Base-by-base conservation (phyloP, 2,113 vertebrate genomes). In the Atherinomorus stipes region DNA sequence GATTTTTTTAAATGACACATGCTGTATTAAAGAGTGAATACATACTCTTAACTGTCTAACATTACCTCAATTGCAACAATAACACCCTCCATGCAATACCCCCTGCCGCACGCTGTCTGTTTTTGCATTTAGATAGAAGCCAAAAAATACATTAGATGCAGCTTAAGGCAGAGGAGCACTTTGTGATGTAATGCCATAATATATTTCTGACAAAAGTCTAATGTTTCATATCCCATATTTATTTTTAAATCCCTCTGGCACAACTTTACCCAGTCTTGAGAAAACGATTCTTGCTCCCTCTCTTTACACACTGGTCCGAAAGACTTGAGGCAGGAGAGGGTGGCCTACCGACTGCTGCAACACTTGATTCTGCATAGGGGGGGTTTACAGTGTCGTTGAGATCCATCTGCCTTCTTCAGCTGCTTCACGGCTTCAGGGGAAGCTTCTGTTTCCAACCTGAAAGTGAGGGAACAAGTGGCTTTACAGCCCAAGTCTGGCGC, bases 391-490 rank as follows among this genome's bases (percentile, higher is more conserved):
- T 1, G 21, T 13, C 49, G 0, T 65, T 49, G 7, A 45, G 1
- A 6, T 83, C 85, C 82, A 92, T 72, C 60, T 94, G 31, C 38
- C n/a, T 72, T 69, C 81, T 90, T 93, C 84, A 96, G 90, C 80
- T 89, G 85, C 85, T 95, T 94, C 81, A 95, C 95, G 0, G 94
- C 87, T 60, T 95, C 92, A 47, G 7, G 93, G 47, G 71, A 95
- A 95, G 40, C 79, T 90, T 47, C 86, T 88, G 21, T 92, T 74
- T 34, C 92, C 94, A 58, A 94, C 94, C 95, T 96, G 77, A 15
- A 51, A 7, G 7, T 1, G 19, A 25, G 21, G 10, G 22, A 21
- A 34, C 42, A 58, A 22, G 11, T 25, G 3, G 22, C 18, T 40
- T 49, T 7, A 18, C 13, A 34, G 11, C 15, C 34, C 34, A 37